A percentile compares a stretch with the other conserved stretches of the same genome.
These are phyloP conservation scores for Parnassius orleans DNA, from an alignment of 2,888 invertebrate species.

Conservation along the genomic window DNA sequence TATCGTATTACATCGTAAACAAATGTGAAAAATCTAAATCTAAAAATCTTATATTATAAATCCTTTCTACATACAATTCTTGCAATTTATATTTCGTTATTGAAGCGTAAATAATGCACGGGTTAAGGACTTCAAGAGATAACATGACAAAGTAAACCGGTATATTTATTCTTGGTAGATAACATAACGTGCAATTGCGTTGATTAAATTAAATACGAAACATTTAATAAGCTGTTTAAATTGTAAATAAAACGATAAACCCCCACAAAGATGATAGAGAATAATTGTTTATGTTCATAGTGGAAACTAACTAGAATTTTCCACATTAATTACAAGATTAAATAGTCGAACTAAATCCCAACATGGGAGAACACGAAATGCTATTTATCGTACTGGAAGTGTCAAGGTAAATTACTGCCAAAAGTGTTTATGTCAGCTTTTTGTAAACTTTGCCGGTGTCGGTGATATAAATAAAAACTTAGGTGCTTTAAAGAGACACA, in stretches of 20 bases:
- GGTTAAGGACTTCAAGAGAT: slow-evolving; percentile 23
- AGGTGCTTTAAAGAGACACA: too few species aligned
- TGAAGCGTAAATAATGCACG: neutral
- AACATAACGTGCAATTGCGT: neutral
- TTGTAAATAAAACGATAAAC: slow-evolving; percentile 22
- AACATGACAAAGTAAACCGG: slow-evolving; percentile 11
- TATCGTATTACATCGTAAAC: too few species aligned
- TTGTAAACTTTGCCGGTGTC: too few species aligned
- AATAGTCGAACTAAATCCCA: neutral
- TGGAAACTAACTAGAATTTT: slow-evolving; percentile 14
- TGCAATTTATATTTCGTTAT: neutral
- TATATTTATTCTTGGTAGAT: neutral
- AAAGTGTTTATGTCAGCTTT: neutral
- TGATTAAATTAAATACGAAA: slow-evolving; percentile 12
- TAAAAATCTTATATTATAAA: too few species aligned
- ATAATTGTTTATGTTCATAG: neutral
- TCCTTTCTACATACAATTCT: too few species aligned
- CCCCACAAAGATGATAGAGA: slow-evolving; percentile 17
- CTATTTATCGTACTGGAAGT: neutral
- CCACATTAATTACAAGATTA: neutral
- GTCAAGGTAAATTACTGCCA: neutral
- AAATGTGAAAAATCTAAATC: too few species aligned
- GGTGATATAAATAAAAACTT: too few species aligned
- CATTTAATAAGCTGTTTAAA: slow-evolving; percentile 9
- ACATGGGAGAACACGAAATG: too few species aligned